Conservation (phyloP, 2,888 invertebrate species). For the Embidobia sp. region DNA sequence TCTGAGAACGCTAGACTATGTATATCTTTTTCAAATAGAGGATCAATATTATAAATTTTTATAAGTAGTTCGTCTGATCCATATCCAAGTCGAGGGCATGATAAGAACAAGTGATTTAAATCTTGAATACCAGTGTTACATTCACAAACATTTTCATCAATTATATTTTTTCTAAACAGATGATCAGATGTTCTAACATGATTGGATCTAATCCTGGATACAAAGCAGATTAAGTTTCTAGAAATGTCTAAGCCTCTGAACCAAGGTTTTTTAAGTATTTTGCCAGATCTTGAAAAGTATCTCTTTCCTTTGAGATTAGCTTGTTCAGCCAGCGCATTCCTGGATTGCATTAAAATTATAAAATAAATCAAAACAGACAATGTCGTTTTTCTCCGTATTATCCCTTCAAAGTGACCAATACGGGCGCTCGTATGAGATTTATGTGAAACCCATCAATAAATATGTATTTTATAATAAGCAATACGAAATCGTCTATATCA, state of each 20-base stretch:
- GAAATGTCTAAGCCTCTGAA: background rate
- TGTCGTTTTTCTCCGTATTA: no score
- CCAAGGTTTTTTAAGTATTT: background rate
- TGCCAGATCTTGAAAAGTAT: background rate
- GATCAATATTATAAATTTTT: background rate
- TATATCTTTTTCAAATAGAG: background rate
- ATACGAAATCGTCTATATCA: no score
- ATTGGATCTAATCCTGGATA: background rate
- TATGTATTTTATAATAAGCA: no score
- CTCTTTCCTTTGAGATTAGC: constrained; percentile 1
- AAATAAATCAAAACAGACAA: no score
- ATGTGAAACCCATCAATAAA: no score
- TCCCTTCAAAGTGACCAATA: no score
- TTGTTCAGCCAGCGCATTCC: no score
- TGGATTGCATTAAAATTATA: no score
- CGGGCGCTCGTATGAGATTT: no score
- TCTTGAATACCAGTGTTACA: background rate
- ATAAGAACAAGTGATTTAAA: background rate
- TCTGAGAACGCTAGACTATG: background rate
- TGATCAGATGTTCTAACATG: background rate
- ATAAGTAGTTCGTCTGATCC: background rate
- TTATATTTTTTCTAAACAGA: background rate
- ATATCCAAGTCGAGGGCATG: background rate
- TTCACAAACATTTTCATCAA: background rate
- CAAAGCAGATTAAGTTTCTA: background rate